Evolutionary conservation across 1,140 invertebrate genomes (phyloP).

Genomic region (Elymnias hypermnestra): DNA sequence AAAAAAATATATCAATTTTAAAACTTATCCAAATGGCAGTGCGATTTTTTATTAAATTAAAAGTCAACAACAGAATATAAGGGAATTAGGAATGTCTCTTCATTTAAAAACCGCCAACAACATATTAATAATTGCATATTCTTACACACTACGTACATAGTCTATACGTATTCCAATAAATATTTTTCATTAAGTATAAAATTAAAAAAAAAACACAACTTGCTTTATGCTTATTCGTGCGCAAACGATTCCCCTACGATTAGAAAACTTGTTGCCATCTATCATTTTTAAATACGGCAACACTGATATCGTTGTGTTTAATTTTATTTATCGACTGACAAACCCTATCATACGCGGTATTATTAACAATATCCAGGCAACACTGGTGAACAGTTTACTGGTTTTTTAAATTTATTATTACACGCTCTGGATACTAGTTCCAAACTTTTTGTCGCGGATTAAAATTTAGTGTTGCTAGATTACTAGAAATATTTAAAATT

Average conservation of each 20-base stretch:
- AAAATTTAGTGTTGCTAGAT: background rate
- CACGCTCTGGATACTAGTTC: no score
- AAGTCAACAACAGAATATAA: background rate
- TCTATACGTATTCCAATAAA: constrained; percentile 61
- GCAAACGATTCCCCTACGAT: constrained; percentile 26
- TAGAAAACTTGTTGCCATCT: constrained; percentile 5
- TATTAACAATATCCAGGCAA: constrained; percentile 19
- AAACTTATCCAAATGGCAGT: no score
- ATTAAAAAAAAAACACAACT: constrained; percentile 65
- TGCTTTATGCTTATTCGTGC: constrained; percentile 49
- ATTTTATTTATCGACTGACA: constrained; percentile 15
- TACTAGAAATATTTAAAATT: background rate
- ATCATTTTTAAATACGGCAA: constrained; percentile 3
- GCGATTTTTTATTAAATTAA: background rate
- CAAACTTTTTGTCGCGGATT: background rate
- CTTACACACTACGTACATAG: constrained; percentile 46
- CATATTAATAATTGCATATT: constrained; percentile 17
- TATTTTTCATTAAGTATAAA: constrained; percentile 67
- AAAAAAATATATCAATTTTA: no score
- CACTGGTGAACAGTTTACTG: constrained; percentile 18
- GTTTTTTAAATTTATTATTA: background rate
- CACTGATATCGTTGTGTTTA: constrained; percentile 4
- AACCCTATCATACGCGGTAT: constrained; percentile 7
- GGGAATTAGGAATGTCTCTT: background rate
- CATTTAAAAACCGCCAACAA: background rate